A percentile compares a stretch with the other conserved stretches of the same genome.
phyloP scores from a whole-genome alignment of 2,888 invertebrate species.

The Protonemura montana region DNA sequence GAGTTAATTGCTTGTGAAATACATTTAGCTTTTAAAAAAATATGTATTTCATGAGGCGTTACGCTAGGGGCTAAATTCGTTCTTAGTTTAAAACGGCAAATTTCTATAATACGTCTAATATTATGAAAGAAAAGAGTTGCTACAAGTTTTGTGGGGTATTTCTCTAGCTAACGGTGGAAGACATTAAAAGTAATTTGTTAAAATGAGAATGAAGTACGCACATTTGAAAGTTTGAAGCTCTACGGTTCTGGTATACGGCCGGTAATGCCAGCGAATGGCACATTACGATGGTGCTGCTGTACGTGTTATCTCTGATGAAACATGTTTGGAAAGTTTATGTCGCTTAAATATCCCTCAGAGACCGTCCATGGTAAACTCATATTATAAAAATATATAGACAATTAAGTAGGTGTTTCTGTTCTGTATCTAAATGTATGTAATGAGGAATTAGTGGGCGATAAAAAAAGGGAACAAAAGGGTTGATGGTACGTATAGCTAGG shows the following conservation, averaged over 20 bases:
- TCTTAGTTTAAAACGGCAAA: not conserved
- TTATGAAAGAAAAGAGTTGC: not conserved
- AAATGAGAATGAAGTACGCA: conserved; percentile 15
- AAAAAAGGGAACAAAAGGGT: not conserved
- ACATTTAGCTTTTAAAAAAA: not conserved
- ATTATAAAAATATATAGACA: conserved; percentile 29
- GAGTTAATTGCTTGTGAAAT: conserved; percentile 4
- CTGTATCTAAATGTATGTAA: not conserved
- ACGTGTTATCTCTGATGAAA: too few relatives aligned
- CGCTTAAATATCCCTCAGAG: conserved; percentile 16
- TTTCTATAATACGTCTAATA: not conserved
- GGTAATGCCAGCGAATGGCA: not conserved
- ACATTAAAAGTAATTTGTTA: conserved; percentile 22
- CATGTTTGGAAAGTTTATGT: not conserved
- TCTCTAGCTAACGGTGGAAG: conserved; percentile 16
- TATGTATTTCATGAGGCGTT: not conserved
- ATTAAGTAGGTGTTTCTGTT: not conserved
- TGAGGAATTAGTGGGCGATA: not conserved
- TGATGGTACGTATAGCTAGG: too few relatives aligned
- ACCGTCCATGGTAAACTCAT: not conserved
- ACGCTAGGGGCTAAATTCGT: not conserved
- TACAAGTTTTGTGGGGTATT: not conserved
- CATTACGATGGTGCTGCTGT: too few relatives aligned
- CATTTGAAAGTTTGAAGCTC: conserved; percentile 15
- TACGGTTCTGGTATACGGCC: not conserved